Evolutionary conservation across 2,113 vertebrate genomes (phyloP).

Genomic region (Dicrurus megarhynchus): DNA sequence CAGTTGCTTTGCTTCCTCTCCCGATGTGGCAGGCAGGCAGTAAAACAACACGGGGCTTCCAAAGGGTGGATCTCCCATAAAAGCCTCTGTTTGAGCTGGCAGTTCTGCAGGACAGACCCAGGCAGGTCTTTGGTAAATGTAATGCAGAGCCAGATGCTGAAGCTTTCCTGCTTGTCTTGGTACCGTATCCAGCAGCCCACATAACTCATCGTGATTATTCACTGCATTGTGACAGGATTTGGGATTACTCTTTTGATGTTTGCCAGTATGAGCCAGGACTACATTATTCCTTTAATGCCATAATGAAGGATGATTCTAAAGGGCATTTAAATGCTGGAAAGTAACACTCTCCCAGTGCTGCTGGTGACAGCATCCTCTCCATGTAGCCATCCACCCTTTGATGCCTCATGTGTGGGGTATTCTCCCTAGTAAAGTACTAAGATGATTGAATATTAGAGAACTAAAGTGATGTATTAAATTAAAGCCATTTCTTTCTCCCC

Average conservation of each 20-base stretch:
- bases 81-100: not conserved
- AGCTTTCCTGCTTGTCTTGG: not conserved
- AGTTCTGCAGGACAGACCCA: not conserved
- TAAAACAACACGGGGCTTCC: not conserved
- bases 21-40: accelerated
- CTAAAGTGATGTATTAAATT: not conserved
- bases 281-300: not conserved
- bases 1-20: not conserved
- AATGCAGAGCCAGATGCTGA: not conserved
- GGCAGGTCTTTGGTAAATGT: not conserved
- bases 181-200: not conserved
- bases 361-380: not conserved
- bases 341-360: not conserved
- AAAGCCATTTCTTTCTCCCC: not conserved
- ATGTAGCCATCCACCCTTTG: not conserved
- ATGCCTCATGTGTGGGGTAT: accelerated
- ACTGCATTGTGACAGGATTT: not conserved
- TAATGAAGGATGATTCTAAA: not conserved
- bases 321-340: not conserved
- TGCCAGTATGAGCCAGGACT: not conserved
- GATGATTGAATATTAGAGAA: not conserved
- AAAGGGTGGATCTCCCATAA: not conserved
- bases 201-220: not conserved
- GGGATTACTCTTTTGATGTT: not conserved
- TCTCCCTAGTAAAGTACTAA: not conserved